Evolutionary conservation across 2,113 vertebrate species (phyloP).

Genomic region (Morone saxatilis): DNA sequence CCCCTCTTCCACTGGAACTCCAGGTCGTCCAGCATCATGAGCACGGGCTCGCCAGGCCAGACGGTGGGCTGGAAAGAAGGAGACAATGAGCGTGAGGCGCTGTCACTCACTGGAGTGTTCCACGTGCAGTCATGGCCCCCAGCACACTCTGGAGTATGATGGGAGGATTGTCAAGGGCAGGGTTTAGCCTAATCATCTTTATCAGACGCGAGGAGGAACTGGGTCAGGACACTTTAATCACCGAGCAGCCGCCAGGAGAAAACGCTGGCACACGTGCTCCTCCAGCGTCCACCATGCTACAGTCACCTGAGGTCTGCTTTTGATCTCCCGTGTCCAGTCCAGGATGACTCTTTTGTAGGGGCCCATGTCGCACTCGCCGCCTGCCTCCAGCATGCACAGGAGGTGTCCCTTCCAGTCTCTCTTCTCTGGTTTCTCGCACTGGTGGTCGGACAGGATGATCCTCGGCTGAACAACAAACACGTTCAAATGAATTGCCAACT

Average conservation of each 20-base stretch:
- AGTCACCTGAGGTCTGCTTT: constrained; percentile 76
- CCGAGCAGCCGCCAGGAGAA: background rate
- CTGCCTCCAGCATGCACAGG: constrained; percentile 74
- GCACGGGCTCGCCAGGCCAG: constrained; percentile 82
- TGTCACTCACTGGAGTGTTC: background rate
- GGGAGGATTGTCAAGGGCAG: constrained; percentile 20
- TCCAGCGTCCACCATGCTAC: accelerated
- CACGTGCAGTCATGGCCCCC: constrained; percentile 14
- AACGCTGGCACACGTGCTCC: background rate
- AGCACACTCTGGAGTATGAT: background rate
- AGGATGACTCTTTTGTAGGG: constrained; percentile 78
- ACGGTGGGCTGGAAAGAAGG: constrained; percentile 65
- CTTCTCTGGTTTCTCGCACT: constrained; percentile 65
- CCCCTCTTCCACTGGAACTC: constrained; percentile 86
- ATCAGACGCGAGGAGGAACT: constrained; percentile 49
- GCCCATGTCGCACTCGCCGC: constrained; percentile 78
- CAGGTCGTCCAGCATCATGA: constrained; percentile 86
- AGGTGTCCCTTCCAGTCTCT: constrained; percentile 77
- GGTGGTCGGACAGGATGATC: constrained; percentile 53
- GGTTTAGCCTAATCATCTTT: constrained; percentile 62
- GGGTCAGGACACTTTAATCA: constrained; percentile 66
- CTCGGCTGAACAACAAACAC: constrained; percentile 59
- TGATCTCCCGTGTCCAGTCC: constrained; percentile 79
- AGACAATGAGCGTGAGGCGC: background rate
- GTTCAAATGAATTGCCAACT: background rate